Evolutionary conservation across 2,888 invertebrate genomes (phyloP).

Genomic region (Dioctria rufipes): DNA sequence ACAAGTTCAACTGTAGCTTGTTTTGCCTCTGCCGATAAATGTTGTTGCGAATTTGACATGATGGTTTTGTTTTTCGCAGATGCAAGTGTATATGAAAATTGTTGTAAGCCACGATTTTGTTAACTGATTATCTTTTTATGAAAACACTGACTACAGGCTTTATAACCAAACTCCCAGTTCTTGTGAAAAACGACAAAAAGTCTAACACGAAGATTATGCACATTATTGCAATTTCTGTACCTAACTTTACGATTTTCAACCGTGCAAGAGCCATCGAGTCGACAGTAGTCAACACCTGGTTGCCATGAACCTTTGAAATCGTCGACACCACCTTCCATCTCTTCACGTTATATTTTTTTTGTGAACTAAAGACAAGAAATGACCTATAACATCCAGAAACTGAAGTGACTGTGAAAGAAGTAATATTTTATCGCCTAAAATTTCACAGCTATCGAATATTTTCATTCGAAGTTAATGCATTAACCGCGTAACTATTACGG

Average conservation of each 20-base stretch:
- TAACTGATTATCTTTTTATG: too few relatives aligned
- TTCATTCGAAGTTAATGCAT: constrained; percentile 83
- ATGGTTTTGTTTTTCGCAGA: too few relatives aligned
- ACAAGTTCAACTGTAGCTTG: too few relatives aligned
- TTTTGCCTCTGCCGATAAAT: too few relatives aligned
- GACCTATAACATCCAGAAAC: constrained; percentile 93
- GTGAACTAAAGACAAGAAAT: constrained; percentile 86
- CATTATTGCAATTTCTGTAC: constrained; percentile 92
- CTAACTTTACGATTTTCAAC: constrained; percentile 87
- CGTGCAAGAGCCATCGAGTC: constrained; percentile 93
- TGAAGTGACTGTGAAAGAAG: constrained; percentile 97
- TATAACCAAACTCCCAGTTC: constrained; percentile 97
- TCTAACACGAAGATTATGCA: constrained; percentile 83
- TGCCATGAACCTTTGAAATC: constrained; percentile 79
- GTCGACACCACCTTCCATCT: constrained; percentile 67
- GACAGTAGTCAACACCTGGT: constrained; percentile 87
- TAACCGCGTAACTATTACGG: too few relatives aligned
- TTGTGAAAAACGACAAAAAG: constrained; percentile 96
- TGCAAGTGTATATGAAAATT: too few relatives aligned
- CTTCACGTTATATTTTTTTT: constrained; percentile 78
- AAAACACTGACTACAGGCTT: constrained; percentile 97
- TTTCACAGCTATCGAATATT: constrained; percentile 91
- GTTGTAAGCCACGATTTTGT: too few relatives aligned
- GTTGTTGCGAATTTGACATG: too few relatives aligned
- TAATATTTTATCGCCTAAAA: constrained; percentile 96